Conservation (phyloP, 2,113 vertebrate species). For the Dromiciops gliroides region DNA sequence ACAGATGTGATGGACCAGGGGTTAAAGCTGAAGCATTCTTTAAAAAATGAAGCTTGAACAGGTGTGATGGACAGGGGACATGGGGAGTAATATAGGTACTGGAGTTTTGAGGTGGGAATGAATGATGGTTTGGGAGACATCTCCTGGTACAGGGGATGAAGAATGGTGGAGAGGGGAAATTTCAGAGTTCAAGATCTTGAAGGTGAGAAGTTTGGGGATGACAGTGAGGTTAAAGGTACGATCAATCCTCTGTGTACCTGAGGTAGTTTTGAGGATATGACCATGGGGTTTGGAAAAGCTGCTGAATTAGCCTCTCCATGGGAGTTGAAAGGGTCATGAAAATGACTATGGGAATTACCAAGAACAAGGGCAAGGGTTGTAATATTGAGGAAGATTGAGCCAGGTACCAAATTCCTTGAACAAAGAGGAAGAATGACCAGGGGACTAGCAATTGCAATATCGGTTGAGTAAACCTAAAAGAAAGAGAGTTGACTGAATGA, state of each 20-base stretch:
- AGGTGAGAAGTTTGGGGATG: not conserved
- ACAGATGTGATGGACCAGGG: not conserved
- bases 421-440: too few species aligned
- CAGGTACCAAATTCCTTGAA: too few species aligned
- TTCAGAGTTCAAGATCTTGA: not conserved
- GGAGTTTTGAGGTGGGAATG: not conserved
- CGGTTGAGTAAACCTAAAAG: not conserved
- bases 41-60: not conserved
- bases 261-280: not conserved
- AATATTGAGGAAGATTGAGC: not conserved
- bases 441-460: not conserved
- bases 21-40: not conserved
- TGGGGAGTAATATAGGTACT: too few species aligned
- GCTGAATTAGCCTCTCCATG: not conserved
- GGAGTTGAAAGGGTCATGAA: not conserved
- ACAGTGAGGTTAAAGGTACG: not conserved
- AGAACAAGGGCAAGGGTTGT: not conserved
- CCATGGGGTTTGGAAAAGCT: not conserved
- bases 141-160: not conserved
- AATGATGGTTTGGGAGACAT: not conserved
- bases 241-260: not conserved
- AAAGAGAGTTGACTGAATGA: not conserved
- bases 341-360: not conserved
- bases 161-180: not conserved
- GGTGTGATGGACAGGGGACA: not conserved